Base-by-base conservation (phyloP, 2,113 vertebrate genomes). In the Rhegmatorhina hoffmannsi region DNA sequence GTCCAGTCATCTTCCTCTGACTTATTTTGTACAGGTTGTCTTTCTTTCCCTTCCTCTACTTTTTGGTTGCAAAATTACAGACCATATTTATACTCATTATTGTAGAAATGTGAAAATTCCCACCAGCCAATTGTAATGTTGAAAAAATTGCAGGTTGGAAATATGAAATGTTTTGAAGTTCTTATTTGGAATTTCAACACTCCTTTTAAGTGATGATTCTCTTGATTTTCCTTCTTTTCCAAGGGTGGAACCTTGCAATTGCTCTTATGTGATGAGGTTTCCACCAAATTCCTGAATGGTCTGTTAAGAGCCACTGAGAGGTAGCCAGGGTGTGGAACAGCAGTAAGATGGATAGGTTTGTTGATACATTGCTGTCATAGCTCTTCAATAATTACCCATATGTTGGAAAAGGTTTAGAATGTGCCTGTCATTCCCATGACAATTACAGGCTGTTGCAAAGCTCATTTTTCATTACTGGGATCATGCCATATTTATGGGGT, bases 381-480 rank as follows among this genome's bases (percentile, higher is more conserved):
- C 89, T 96, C 66, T 96, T 95, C 94, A 97, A 93, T 98, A 97
- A 97, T 96, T 97, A 96, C 87, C 89, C 93, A 94, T 97, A 96
- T 97, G 95, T 86, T 97, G 72, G 7, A 33, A 92, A 95, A 96
- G 87, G 44, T 94, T 98, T 95, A 87, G 77, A 94, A 96, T 82
- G 66, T 75, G 74, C 53, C 69, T 96, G 92, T 95, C 94, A 96
- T 95, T 94, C 74, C 81, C 72, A 43, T 94, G 91, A 68, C 98
- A 97, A 97, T 97, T 98, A 90, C 88, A 95, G 92, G 31, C 94
- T 96, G 38, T 83, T 87, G 90, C 59, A 82, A 95, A 94, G 9
- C 90, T 97, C 87, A 80, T 96, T 97, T 96, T 95, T 97, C 94
- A 95, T 97, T 96, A 84, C 88, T 87, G 72, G 78, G 95, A 97